These are phyloP conservation scores for Chrysemys picta DNA, from an alignment of 2,113 vertebrate species.

Conservation along the genomic window DNA sequence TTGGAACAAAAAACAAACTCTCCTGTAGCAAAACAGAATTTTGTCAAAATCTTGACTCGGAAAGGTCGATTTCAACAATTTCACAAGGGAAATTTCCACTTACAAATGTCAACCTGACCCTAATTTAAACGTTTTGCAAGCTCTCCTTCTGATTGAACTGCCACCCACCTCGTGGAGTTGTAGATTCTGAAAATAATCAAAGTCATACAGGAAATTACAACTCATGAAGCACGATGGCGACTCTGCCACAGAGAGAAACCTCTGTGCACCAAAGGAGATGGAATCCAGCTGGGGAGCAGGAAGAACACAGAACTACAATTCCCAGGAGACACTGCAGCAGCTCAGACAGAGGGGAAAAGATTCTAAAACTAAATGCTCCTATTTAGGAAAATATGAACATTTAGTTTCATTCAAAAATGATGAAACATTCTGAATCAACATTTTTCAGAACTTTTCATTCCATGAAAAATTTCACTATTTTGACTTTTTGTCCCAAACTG, in stretches of 20 bases:
- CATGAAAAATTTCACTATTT: not conserved
- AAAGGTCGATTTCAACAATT: not conserved
- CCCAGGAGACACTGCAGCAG: not conserved
- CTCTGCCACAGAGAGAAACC: not conserved
- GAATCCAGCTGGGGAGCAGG: fast-evolving
- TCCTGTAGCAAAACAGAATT: constrained; percentile 28
- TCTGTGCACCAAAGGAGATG: not conserved
- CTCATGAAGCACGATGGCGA: not conserved
- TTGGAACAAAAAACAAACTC: not conserved
- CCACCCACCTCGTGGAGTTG: not conserved
- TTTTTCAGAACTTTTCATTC: not conserved
- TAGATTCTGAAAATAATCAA: not conserved
- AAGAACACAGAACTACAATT: not conserved
- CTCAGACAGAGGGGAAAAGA: not conserved
- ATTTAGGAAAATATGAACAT: not conserved
- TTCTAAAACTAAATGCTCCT: not conserved
- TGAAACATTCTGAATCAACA: not conserved
- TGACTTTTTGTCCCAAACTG: not conserved
- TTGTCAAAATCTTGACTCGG: not conserved
- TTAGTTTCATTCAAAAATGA: not conserved
- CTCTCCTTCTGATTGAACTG: not conserved
- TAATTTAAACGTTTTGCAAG: constrained; percentile 18
- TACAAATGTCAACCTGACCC: not conserved
- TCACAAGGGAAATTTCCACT: constrained; percentile 1
- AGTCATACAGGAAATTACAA: not conserved